phyloP scores from a whole-genome alignment of 2,113 vertebrate species.

The Burhinus bistriatus region DNA sequence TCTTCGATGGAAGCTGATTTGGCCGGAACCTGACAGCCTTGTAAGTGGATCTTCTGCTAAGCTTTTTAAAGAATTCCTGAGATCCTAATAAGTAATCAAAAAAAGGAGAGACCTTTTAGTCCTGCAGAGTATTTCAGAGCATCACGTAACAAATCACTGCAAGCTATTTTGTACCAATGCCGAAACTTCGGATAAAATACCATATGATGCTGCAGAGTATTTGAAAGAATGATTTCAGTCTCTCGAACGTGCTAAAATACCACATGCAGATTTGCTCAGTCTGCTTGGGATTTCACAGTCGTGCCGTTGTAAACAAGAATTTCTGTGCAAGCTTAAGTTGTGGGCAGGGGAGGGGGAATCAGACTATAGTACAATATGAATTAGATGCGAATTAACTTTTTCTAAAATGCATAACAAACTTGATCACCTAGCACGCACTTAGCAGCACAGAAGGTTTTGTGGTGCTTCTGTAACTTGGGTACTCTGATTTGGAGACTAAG shows the following conservation, averaged over 20 bases:
- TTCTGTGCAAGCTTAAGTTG: background rate
- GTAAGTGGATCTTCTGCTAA: conserved; percentile 41
- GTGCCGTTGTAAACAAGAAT: background rate
- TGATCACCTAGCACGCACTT: conserved; percentile 5
- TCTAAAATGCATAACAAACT: background rate
- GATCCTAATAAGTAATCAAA: conserved; percentile 53
- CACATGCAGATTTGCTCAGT: background rate
- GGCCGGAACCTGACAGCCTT: background rate
- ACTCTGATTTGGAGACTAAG: background rate
- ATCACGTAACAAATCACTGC: conserved; percentile 45
- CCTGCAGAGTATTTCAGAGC: conserved; percentile 35
- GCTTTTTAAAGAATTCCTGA: conserved; percentile 52
- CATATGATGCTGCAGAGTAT: background rate
- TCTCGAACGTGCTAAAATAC: conserved; percentile 9
- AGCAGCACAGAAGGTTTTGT: conserved; percentile 3
- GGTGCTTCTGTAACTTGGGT: background rate
- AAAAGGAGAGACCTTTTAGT: conserved; percentile 14
- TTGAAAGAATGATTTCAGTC: conserved; percentile 26
- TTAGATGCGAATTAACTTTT: conserved; percentile 34
- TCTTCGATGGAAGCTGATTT: conserved; percentile 15
- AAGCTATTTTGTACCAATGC: conserved; percentile 13
- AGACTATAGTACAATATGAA: background rate
- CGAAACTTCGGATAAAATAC: conserved; percentile 43
- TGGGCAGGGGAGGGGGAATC: background rate
- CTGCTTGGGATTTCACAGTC: conserved; percentile 17